Conservation (phyloP, 2,888 invertebrate species). For the Tetheella fluctuosa region DNA sequence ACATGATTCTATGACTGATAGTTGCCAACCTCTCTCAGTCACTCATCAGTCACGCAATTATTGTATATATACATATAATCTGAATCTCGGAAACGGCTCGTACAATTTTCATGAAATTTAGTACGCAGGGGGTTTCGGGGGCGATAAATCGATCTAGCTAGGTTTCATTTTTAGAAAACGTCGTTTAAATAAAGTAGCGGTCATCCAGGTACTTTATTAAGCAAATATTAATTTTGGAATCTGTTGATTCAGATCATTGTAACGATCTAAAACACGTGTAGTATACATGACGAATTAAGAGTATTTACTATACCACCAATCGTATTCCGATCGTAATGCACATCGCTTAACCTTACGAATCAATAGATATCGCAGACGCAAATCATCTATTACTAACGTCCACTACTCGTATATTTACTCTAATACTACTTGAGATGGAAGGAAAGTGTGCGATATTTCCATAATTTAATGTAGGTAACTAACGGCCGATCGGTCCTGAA, state of each 20-base stretch:
- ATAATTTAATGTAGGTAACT: constrained; percentile 10
- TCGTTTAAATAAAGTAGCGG: no score
- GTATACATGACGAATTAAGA: neutral
- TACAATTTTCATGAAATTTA: no score
- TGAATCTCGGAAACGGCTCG: no score
- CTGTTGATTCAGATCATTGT: neutral
- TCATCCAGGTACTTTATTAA: no score
- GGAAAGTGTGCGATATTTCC: neutral
- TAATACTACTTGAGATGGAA: constrained; percentile 1
- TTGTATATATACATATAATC: no score
- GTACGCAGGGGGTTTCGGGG: no score
- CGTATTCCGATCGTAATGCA: neutral
- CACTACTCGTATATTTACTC: neutral
- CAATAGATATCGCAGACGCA: constrained; percentile 1
- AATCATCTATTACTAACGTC: neutral
- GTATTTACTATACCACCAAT: neutral
- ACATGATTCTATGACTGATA: no score
- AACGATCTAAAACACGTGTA: neutral
- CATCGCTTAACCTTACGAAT: constrained; percentile 2
- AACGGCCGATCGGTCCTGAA: constrained; percentile 14
- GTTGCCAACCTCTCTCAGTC: no score
- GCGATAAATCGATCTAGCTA: no score
- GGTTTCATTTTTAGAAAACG: no score
- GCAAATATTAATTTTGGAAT: no score
- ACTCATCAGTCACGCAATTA: no score